Evolutionary conservation across 2,113 vertebrate species (phyloP).

Genomic region (Prolemur simus): DNA sequence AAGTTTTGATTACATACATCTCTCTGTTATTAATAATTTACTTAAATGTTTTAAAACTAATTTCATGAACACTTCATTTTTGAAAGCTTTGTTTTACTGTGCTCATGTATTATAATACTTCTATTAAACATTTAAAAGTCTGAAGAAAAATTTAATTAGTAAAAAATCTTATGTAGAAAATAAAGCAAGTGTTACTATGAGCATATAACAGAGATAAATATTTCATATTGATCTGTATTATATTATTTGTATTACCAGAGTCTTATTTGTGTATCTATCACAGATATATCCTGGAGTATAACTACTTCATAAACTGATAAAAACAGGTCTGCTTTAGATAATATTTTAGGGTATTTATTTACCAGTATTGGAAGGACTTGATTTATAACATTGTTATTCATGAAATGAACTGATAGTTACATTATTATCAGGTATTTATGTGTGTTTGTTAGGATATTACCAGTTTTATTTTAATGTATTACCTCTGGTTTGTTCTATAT

Average conservation of each 20-base stretch:
- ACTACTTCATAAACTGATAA: background rate
- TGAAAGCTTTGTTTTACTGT: slow-evolving; percentile 36
- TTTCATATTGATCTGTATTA: background rate
- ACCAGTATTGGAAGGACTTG: background rate
- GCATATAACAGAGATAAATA: background rate
- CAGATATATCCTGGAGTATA: background rate
- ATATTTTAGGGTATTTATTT: background rate
- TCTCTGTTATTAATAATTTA: background rate
- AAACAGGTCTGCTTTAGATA: background rate
- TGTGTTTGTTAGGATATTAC: background rate
- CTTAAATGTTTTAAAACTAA: slow-evolving; percentile 25
- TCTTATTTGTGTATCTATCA: background rate
- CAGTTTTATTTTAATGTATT: background rate
- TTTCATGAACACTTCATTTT: background rate
- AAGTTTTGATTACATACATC: slow-evolving; percentile 50
- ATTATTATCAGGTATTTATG: background rate
- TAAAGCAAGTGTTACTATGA: background rate
- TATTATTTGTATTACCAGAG: background rate
- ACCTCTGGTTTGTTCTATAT: background rate
- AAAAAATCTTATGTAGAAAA: slow-evolving; percentile 11
- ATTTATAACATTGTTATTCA: background rate
- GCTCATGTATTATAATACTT: background rate
- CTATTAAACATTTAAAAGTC: background rate
- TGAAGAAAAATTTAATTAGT: slow-evolving; percentile 8
- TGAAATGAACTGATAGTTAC: background rate